Evolutionary conservation across 2,797 vertebrate genomes (phyloP).

Genomic region (Ctenopoma multispine): DNA sequence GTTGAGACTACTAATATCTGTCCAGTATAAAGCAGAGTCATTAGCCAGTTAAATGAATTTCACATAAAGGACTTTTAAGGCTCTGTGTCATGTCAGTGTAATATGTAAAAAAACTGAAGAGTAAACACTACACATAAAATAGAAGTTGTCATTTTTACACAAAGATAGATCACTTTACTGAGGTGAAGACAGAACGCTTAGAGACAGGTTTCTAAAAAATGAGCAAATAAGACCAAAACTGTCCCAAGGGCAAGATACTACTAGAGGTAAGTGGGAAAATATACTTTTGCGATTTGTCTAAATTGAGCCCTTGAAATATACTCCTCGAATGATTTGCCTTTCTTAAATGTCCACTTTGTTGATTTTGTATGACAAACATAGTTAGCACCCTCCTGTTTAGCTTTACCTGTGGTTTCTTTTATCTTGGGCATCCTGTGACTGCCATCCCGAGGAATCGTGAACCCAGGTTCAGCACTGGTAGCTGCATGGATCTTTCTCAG

Average conservation of each 20-base stretch:
- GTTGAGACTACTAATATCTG: background rate
- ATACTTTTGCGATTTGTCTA: background rate
- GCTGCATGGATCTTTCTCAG: slow-evolving; percentile 91
- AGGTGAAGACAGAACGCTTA: background rate
- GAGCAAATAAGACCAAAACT: background rate
- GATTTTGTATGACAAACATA: slow-evolving; percentile 15
- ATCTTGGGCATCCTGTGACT: slow-evolving; percentile 96
- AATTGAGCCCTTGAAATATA: background rate
- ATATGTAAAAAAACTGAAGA: background rate
- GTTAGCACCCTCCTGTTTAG: slow-evolving; percentile 68
- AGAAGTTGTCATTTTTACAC: background rate
- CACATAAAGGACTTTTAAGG: background rate
- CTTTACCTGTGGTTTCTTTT: slow-evolving; percentile 99
- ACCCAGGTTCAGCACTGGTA: slow-evolving; percentile 89
- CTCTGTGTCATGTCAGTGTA: background rate
- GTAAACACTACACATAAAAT: background rate
- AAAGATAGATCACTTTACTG: background rate
- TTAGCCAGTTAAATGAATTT: background rate
- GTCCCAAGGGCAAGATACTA: background rate
- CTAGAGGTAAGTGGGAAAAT: background rate
- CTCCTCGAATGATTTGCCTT: background rate
- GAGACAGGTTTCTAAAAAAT: no score
- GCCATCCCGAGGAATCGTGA: slow-evolving; percentile 89
- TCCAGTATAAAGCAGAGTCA: background rate
- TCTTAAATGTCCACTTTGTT: slow-evolving; percentile 7